These are phyloP conservation scores for Barnardius zonarius DNA, from an alignment of 2,113 vertebrate species.

Conservation along the genomic window DNA sequence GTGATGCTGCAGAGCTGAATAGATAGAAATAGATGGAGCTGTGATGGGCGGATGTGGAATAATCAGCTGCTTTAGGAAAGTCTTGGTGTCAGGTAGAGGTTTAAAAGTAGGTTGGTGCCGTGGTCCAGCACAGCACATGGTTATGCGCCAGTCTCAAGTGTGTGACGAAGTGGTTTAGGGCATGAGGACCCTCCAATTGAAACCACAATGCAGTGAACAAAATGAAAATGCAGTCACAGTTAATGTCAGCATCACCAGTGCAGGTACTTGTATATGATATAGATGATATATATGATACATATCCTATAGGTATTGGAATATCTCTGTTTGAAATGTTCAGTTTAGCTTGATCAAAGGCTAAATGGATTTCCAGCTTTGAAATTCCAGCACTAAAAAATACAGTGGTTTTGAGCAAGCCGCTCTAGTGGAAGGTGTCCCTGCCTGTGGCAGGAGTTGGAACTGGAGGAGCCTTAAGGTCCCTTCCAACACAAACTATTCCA, in stretches of 20 bases:
- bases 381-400: neutral
- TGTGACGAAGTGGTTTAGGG: neutral
- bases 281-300: rapidly evolving
- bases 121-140: rapidly evolving
- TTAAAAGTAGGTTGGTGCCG: neutral
- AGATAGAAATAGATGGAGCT: rapidly evolving
- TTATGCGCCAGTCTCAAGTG: rapidly evolving
- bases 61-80: rapidly evolving
- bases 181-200: rapidly evolving
- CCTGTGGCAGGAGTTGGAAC: neutral
- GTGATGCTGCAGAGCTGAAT: rapidly evolving
- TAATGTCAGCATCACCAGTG: neutral
- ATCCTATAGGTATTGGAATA: rapidly evolving
- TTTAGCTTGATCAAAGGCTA: neutral
- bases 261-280: neutral
- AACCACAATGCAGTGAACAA: rapidly evolving
- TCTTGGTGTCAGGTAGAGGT: rapidly evolving
- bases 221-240: neutral
- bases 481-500: neutral
- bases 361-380: neutral
- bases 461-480: neutral
- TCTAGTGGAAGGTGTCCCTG: neutral
- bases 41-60: no score
- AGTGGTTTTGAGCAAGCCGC: neutral
- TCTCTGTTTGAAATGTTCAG: neutral